Conservation (phyloP, 2,888 invertebrate species). For the Megastigmus dorsalis region DNA sequence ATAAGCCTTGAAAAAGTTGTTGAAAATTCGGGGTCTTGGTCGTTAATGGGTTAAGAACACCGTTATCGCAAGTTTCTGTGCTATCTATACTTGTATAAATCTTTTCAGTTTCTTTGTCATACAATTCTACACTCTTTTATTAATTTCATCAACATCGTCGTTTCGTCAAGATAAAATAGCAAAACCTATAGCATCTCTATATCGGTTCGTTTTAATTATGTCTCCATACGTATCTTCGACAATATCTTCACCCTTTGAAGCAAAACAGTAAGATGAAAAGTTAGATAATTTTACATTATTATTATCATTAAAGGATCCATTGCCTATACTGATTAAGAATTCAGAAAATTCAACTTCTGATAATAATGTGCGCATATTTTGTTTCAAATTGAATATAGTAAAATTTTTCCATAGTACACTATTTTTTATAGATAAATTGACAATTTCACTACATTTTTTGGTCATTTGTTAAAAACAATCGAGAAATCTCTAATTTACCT, state of each 20-base stretch:
- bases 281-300: constrained; percentile 39
- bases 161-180: constrained; percentile 54
- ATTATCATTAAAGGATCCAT: constrained; percentile 47
- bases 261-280: constrained; percentile 37
- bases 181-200: constrained; percentile 40
- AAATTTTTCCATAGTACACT: background rate
- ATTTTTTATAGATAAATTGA: background rate
- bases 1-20: too few relatives aligned
- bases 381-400: background rate
- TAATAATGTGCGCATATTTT: background rate
- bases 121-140: constrained; percentile 44
- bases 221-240: constrained; percentile 48
- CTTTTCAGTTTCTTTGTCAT: constrained; percentile 41
- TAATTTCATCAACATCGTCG: constrained; percentile 53
- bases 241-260: constrained; percentile 45
- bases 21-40: too few relatives aligned
- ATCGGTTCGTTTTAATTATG: constrained; percentile 45
- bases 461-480: too few relatives aligned
- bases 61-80: constrained; percentile 38
- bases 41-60: constrained; percentile 13
- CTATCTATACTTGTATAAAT: constrained; percentile 49
- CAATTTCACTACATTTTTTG: background rate
- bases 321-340: constrained; percentile 25
- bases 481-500: too few relatives aligned
- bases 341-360: background rate